Evolutionary conservation across 2,888 invertebrate genomes (phyloP).

Genomic region (Pyrrhia umbra): DNA sequence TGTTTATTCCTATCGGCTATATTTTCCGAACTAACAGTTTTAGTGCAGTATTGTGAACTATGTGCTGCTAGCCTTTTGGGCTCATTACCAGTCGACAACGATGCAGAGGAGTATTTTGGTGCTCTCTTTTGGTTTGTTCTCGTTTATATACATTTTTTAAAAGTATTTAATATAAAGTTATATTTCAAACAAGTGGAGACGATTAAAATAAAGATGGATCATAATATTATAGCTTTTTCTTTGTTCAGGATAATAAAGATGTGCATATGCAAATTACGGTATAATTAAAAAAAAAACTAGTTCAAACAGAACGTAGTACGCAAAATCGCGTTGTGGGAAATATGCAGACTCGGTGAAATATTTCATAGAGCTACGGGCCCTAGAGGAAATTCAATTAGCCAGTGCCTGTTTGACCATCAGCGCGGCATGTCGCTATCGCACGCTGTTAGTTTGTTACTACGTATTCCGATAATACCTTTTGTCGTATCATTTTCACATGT

Average conservation of each 20-base stretch:
- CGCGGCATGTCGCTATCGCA: slow-evolving; percentile 41
- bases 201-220: not conserved
- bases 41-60: slow-evolving; percentile 28
- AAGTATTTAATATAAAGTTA: slow-evolving; percentile 1
- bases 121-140: no score
- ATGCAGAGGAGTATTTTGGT: not conserved
- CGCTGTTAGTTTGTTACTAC: slow-evolving; percentile 34
- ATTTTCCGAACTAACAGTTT: slow-evolving; percentile 28
- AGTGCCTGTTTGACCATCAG: slow-evolving; percentile 55
- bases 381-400: slow-evolving; percentile 60
- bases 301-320: slow-evolving; percentile 2
- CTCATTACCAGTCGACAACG: not conserved
- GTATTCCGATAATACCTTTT: slow-evolving; percentile 14
- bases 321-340: slow-evolving; percentile 23
- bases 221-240: not conserved
- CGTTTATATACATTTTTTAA: no score
- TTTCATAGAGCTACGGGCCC: slow-evolving; percentile 37
- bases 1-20: slow-evolving; percentile 47
- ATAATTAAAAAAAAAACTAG: not conserved
- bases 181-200: not conserved
- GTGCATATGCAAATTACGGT: slow-evolving; percentile 2
- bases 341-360: slow-evolving; percentile 40
- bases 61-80: slow-evolving; percentile 27
- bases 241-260: slow-evolving; percentile 13
- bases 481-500: not conserved